Evolutionary conservation across 1,140 invertebrate species (phyloP).

Genomic region (Aphis craccivora): DNA sequence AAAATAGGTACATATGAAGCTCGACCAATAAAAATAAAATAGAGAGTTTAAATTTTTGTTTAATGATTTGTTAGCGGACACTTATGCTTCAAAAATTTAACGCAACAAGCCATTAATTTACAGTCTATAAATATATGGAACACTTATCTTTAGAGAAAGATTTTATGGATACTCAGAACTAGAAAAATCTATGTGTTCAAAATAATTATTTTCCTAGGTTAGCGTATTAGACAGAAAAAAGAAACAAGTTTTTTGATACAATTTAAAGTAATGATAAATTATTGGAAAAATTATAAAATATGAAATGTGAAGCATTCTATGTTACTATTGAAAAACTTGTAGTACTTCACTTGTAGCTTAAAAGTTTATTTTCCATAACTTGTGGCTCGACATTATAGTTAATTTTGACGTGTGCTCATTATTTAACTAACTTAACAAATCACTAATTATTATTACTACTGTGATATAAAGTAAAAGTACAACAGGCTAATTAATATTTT

Average conservation of each 20-base stretch:
- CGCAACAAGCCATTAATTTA: no score
- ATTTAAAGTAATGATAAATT: no score
- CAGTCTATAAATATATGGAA: no score
- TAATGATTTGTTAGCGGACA: conserved; percentile 54
- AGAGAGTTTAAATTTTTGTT: conserved; percentile 57
- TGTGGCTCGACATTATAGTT: background rate
- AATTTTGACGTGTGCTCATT: background rate
- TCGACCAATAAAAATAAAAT: conserved; percentile 50
- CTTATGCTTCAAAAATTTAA: conserved; percentile 59
- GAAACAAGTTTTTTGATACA: no score
- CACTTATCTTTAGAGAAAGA: no score
- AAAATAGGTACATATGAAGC: conserved; percentile 46
- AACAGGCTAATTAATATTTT: background rate
- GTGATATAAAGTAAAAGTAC: background rate
- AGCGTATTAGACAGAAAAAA: no score
- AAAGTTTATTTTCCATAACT: background rate
- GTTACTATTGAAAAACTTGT: no score
- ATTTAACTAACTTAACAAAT: background rate
- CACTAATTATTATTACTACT: background rate
- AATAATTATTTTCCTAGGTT: no score
- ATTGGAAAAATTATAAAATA: no score
- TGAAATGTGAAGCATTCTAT: no score
- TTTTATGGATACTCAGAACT: no score
- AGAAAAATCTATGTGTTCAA: no score
- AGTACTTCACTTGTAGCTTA: background rate